phyloP scores from a whole-genome alignment of 2,888 invertebrate genomes.

The Nephrotoma flavescens region DNA sequence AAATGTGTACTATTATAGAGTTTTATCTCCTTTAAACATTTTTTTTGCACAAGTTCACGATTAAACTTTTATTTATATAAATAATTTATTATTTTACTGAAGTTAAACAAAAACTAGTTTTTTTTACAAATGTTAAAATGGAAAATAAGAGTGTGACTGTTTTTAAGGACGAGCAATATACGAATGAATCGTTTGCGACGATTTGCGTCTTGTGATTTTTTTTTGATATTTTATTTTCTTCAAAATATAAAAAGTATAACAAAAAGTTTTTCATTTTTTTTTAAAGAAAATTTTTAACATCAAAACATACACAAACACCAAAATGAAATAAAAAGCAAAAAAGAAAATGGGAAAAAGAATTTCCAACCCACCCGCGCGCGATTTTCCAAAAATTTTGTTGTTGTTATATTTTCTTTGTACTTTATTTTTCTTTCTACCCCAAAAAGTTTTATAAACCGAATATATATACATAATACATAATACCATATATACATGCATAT shows the following conservation, averaged over 20 bases:
- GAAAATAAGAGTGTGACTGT: background rate
- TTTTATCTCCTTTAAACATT: background rate
- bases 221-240: background rate
- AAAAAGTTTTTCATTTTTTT: background rate
- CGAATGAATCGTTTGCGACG: conserved; percentile 5
- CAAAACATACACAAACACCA: background rate
- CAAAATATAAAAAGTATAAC: background rate
- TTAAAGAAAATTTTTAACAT: background rate
- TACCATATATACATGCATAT: background rate
- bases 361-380: background rate
- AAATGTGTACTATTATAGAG: background rate
- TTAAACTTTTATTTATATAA: background rate
- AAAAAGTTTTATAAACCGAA: background rate
- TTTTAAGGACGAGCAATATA: conserved; percentile 1
- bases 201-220: conserved; percentile 3
- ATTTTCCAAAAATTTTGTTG: background rate
- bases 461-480: background rate
- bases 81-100: background rate
- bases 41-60: background rate
- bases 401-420: background rate
- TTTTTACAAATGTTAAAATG: background rate
- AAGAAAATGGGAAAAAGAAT: background rate
- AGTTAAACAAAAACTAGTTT: background rate
- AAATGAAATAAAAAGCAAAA: background rate
- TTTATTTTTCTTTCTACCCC: background rate